phyloP scores from a whole-genome alignment of 1,140 invertebrate genomes.

The Cydia strobilella region DNA sequence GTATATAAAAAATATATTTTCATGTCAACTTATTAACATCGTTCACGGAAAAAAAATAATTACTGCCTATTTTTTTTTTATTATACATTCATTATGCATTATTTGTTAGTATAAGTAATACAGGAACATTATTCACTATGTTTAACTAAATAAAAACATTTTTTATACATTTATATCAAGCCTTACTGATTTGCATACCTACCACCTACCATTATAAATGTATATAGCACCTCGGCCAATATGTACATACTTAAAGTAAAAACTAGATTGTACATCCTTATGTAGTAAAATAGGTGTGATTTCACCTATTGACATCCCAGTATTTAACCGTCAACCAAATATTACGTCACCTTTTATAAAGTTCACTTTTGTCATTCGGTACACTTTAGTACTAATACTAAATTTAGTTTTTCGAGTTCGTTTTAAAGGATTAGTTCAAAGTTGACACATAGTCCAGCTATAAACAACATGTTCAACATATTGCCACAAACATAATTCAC shows the following conservation, averaged over 20 bases:
- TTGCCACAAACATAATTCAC: background rate
- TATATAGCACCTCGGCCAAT: conserved; percentile 12
- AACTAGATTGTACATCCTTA: conserved; percentile 2
- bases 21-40: background rate
- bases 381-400: too few species aligned
- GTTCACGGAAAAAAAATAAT: background rate
- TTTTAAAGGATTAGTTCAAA: too few species aligned
- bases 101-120: background rate
- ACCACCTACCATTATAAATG: background rate
- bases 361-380: too few species aligned
- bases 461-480: background rate
- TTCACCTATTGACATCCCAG: background rate
- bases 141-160: conserved; percentile 24
- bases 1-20: background rate
- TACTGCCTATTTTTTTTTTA: background rate
- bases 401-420: too few species aligned
- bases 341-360: too few species aligned
- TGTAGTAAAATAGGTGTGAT: background rate
- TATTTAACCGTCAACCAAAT: background rate
- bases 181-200: background rate
- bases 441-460: background rate
- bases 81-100: background rate
- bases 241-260: background rate
- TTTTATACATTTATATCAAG: conserved; percentile 11
- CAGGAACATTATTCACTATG: conserved; percentile 27